Base-by-base conservation (phyloP, 2,797 vertebrate species). In the Halcyon leucocephala region DNA sequence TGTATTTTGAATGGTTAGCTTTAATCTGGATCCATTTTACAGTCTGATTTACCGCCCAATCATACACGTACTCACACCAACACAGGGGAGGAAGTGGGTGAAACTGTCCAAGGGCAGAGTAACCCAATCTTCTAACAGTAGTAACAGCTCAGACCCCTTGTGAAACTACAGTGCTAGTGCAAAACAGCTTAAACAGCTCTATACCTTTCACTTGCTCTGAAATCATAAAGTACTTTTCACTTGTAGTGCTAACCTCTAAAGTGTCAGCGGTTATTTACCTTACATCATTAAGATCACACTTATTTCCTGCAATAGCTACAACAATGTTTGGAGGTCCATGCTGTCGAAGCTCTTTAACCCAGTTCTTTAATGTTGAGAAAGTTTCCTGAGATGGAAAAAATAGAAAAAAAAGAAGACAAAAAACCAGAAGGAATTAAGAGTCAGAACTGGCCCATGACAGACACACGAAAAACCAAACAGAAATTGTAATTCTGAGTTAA, bases 291-390 rank as follows among this genome's bases (percentile, higher is more conserved):
- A 99, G 98, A 97, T 99, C 99, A 97, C 99, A 99, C 96, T 99
- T 99, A 98, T 99, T 99, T 93, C 99, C 99, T 83, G 99, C 99
- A 67, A 99, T 99, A 92, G 99, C 99, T 37, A 99, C 99, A 78
- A 99, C 99, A 73, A 99, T 99, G 93, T 99, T 99, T 35, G 99
- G 99, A 55, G 99, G 99, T 29, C 99, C 99, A 0, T 99, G 99
- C 89, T 99, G 99, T 29, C 99, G 99, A 62, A 99, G 99, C 93
- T 99, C 99, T 97, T 99, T 99, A 82, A 99, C 99, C 99, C 99
- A 99, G 95, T 99, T 99, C 98, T 99, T 99, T 95, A 99, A 95
- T 1, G 99, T 99, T 91, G 99, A 98, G 95, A 99, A 99, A 6
- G 99, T 99, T 72, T 99, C 99, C 99, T 99, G 98, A 31, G 83